Evolutionary conservation across 2,113 vertebrate species (phyloP).

Genomic region (Sapayoa aenigma): DNA sequence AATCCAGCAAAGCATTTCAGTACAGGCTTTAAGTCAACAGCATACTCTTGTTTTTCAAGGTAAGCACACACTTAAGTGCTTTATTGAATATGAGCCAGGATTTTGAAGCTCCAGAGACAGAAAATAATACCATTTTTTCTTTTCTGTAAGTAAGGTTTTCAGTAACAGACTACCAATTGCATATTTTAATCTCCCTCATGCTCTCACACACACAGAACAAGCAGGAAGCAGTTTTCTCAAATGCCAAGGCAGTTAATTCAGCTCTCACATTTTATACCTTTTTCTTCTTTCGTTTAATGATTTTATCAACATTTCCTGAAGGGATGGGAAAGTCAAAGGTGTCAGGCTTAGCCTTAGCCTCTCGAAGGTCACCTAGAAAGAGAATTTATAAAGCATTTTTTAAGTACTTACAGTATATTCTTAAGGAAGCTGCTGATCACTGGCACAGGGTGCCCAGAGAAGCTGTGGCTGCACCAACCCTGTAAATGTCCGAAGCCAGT

Average conservation of each 20-base stretch:
- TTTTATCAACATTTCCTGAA: conserved; percentile 42
- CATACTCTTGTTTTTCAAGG: conserved; percentile 45
- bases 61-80: conserved; percentile 53
- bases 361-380: conserved; percentile 15
- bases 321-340: conserved; percentile 66
- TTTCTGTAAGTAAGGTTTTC: conserved; percentile 32
- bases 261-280: conserved; percentile 63
- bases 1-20: conserved; percentile 32
- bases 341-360: conserved; percentile 22
- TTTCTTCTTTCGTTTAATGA: conserved; percentile 59
- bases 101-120: conserved; percentile 35
- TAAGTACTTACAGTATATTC: neutral
- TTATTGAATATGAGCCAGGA: conserved; percentile 51
- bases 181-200: conserved; percentile 22
- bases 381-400: conserved; percentile 22
- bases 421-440: neutral
- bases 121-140: conserved; percentile 52
- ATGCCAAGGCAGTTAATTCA: conserved; percentile 10
- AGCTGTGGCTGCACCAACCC: neutral
- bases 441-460: neutral
- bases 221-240: neutral
- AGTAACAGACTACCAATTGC: conserved; percentile 31
- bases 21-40: conserved; percentile 37
- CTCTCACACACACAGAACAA: neutral
- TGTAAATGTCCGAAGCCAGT: neutral